Percentiles rank a stretch among this genome's conserved stretches.
These are phyloP conservation scores for Drosophila quasianomalipes DNA, from an alignment of 2,888 invertebrate genomes.

Conservation along the genomic window DNA sequence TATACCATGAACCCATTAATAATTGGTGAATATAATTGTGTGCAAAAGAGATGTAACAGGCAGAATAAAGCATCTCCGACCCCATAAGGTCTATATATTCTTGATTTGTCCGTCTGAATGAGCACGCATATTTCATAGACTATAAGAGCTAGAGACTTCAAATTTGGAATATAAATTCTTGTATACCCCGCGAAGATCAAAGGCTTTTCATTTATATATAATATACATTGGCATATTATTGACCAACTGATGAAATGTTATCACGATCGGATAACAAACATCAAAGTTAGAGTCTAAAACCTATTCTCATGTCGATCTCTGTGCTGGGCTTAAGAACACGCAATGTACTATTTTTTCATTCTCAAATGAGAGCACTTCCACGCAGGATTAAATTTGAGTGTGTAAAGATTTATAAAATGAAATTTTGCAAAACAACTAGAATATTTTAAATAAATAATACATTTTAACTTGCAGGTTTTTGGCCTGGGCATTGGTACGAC, in stretches of 20 bases:
- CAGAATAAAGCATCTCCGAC: neutral
- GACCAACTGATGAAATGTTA: too few relatives aligned
- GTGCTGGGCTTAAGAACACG: too few relatives aligned
- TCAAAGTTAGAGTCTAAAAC: neutral
- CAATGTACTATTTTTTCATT: too few relatives aligned
- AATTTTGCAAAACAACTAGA: neutral
- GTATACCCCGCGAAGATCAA: neutral
- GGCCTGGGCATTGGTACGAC: slow-evolving; percentile 92
- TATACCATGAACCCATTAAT: neutral
- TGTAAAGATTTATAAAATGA: neutral
- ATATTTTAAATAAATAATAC: neutral
- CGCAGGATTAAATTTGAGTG: neutral
- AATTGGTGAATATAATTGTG: neutral
- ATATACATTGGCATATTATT: too few relatives aligned
- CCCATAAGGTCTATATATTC: neutral
- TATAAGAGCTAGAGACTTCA: neutral
- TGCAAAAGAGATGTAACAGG: neutral
- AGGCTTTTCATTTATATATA: too few relatives aligned
- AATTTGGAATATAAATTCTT: neutral
- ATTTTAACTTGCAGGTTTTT: slow-evolving; percentile 87
- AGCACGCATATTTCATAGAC: neutral
- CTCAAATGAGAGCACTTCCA: too few relatives aligned
- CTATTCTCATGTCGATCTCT: neutral
- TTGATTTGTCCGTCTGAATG: neutral
- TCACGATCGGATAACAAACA: too few relatives aligned